Evolutionary conservation across 2,888 invertebrate genomes (phyloP).

Genomic region (Scaptomyza tumidula): DNA sequence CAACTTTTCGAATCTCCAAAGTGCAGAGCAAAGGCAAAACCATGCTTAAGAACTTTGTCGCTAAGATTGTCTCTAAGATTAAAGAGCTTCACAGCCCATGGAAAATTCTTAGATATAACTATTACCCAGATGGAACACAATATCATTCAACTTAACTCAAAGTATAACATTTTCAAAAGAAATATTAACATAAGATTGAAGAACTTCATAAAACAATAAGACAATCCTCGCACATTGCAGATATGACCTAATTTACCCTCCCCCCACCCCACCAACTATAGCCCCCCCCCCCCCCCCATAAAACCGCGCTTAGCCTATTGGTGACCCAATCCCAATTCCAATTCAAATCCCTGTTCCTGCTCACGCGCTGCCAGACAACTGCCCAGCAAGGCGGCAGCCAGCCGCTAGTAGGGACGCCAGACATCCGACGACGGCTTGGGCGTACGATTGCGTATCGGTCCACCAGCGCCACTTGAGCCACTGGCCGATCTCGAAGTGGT

Average conservation of each 20-base stretch:
- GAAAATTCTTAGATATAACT: neutral
- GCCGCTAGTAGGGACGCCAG: slow-evolving; percentile 90
- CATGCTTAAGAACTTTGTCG: too few relatives aligned
- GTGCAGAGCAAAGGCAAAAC: too few relatives aligned
- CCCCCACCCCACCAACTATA: slow-evolving; percentile 1
- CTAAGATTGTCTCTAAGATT: neutral
- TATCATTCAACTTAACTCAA: neutral
- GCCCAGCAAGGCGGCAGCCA: slow-evolving; percentile 79
- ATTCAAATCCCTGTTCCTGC: neutral
- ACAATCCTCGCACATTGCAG: slow-evolving; percentile 48
- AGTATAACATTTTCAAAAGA: too few relatives aligned
- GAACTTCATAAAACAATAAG: neutral
- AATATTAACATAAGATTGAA: too few relatives aligned
- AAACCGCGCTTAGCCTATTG: slow-evolving; percentile 7
- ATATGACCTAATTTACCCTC: slow-evolving; percentile 50
- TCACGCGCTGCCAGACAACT: slow-evolving; percentile 61
- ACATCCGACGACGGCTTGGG: slow-evolving; percentile 87
- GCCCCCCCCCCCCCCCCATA: slow-evolving; percentile 24
- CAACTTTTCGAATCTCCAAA: too few relatives aligned
- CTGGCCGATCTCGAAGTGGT: slow-evolving; percentile 78
- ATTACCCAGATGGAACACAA: neutral
- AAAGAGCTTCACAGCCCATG: neutral
- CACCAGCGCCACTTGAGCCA: slow-evolving; percentile 57
- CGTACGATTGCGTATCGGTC: slow-evolving; percentile 84
- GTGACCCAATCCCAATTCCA: neutral